Percentiles rank a stretch among this genome's conserved stretches.
Evolutionary conservation across 2,113 vertebrate genomes (phyloP).

Genomic region (Apteryx mantelli): DNA sequence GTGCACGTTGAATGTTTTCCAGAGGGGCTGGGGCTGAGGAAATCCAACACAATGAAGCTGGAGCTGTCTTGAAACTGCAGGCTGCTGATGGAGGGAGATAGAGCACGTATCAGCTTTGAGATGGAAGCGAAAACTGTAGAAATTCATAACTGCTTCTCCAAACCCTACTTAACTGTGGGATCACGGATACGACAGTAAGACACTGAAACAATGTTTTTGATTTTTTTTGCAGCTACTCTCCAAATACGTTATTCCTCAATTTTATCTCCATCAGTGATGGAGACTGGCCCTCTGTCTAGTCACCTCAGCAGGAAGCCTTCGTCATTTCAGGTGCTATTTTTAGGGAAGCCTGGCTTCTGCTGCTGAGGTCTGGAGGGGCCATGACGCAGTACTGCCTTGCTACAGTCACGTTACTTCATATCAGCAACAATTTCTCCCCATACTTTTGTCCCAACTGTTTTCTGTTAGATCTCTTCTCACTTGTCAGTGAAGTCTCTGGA

Average conservation of each 20-base stretch:
- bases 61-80: background rate
- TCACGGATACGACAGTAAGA: background rate
- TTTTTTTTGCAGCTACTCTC: background rate
- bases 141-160: background rate
- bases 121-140: background rate
- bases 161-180: background rate
- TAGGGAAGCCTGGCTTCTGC: background rate
- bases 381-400: background rate
- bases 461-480: background rate
- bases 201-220: background rate
- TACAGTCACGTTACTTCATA: background rate
- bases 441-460: background rate
- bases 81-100: background rate
- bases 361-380: background rate
- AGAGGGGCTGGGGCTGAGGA: background rate
- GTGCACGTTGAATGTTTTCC: background rate
- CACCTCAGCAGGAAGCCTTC: background rate
- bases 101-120: background rate
- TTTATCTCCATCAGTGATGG: background rate
- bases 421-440: fast-evolving
- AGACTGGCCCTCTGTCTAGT: background rate
- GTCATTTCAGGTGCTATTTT: background rate
- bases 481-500: background rate
- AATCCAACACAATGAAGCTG: background rate
- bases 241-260: background rate